These are phyloP conservation scores for Encarsia formosa DNA, from an alignment of 2,888 invertebrate genomes.

Conservation along the genomic window DNA sequence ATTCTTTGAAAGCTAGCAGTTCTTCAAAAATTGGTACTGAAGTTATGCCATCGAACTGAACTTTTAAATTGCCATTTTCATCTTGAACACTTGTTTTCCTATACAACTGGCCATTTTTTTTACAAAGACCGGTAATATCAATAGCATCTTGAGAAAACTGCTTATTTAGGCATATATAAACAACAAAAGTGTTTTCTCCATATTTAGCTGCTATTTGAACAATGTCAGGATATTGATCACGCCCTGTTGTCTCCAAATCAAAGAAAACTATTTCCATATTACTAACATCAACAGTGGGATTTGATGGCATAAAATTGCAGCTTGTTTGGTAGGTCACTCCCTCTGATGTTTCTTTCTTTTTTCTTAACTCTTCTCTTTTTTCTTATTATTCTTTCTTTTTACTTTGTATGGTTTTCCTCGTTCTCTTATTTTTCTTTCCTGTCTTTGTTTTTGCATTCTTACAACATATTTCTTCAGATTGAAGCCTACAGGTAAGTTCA, in stretches of 20 bases:
- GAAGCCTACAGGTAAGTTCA: slow-evolving; percentile 2
- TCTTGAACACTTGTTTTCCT: background rate
- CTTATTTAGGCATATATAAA: slow-evolving; percentile 19
- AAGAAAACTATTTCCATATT: slow-evolving; percentile 19
- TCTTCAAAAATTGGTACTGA: background rate
- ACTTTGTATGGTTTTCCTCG: slow-evolving; percentile 10
- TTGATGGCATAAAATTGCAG: slow-evolving; percentile 6
- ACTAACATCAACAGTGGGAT: background rate
- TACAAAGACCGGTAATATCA: slow-evolving; percentile 11
- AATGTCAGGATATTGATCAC: slow-evolving; percentile 16
- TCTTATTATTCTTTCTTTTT: slow-evolving; percentile 15
- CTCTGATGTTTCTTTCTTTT: slow-evolving; percentile 20
- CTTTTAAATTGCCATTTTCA: too few species aligned
- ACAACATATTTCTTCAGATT: slow-evolving; percentile 9
- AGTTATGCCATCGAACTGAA: too few species aligned
- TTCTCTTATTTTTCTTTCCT: slow-evolving; percentile 10
- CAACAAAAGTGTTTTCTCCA: slow-evolving; percentile 15
- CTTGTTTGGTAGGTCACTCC: slow-evolving; percentile 17
- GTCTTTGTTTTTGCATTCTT: slow-evolving; percentile 7
- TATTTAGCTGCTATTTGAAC: slow-evolving; percentile 20
- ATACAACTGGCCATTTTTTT: slow-evolving; percentile 13
- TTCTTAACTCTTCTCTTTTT: slow-evolving; percentile 15
- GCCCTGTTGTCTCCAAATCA: slow-evolving; percentile 23
- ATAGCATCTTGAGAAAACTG: slow-evolving; percentile 9
- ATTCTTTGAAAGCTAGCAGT: background rate